Base-by-base conservation (phyloP, 2,888 invertebrate species). In the Anorthoa munda region DNA sequence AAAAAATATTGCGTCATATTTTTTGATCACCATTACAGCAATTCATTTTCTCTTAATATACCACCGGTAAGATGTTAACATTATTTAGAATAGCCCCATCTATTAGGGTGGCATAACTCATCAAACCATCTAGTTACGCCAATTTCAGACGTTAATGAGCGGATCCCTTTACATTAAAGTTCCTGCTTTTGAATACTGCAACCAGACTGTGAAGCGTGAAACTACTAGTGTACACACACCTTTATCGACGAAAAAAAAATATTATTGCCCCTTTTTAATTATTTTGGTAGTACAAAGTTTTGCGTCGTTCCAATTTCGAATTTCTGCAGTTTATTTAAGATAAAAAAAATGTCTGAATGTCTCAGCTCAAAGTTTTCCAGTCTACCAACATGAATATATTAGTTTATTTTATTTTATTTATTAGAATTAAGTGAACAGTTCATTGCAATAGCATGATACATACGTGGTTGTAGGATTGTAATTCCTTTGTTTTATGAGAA, bases 101-200 rank as follows among this genome's bases (percentile, higher is more conserved):
- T 23, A 73, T 78, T 69, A 79, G 53, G 58, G 68, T 66, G 66
- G 55, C 55, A 59, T 72, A 83, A 72, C 72, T 63, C 61, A 68
- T 69, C 75, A 60, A 67, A 76, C 71, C 53, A 66, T 64, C 72
- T 81, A 75, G 85, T 71, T 77, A 82, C 79, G 83, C 85, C 55
- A 85, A 84, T 84, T 85, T 84, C 69, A 66, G 59, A 11, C 59
- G 76, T 64, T 85, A 82, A 84, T 82, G 61, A 85, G 79, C 85
- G 83, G 46, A 70, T 85, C 82, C 66, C 51, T 50, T 53, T 60
- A 66, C 63, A 69, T 77, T 65, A 67, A 83, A 75, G 59, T 79
- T 79, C 59, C 56, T 69, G 48, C 56, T 76, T 83, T 75, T 70
- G 63, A 75, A 72, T 74, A 77, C 31, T 81, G n/a, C 60, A 66